Base-by-base conservation (phyloP, 1,140 invertebrate species). In the Matsumurasca onukii region DNA sequence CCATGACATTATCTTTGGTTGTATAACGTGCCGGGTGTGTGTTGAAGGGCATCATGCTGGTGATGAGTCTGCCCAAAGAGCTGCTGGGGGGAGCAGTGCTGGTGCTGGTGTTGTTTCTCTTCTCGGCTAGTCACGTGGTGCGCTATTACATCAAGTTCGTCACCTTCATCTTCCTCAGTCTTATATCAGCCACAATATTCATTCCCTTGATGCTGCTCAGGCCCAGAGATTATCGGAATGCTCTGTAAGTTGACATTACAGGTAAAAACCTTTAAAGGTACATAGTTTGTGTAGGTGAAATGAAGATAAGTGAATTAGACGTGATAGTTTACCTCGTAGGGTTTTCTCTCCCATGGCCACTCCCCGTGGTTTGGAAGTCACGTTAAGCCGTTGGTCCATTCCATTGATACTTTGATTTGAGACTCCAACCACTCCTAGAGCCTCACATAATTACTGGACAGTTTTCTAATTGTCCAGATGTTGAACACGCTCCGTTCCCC, bases 161-260 rank as follows among this genome's bases (percentile, higher is more conserved):
- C 39, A 79, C 90, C 71, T 87, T 88, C 73, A 77, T 85, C 27
- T 70, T 88, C 39, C 74, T 83, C 3, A 83, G 82, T 57, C 75
- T 85, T 22, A 74, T 89, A 70, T 81, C 79, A 20, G 84, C 89
- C 0, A 83, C 87, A 64, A 77, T 85, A 24, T 87, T 86, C 63
- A 83, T 92, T 62, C 90, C 90, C 20, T 77, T 92, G 3, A 92
- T 93, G 90, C 78, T 91, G 17, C 76, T 88, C 1, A 84, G 80
- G 69, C 88, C 90, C 5, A 81, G 85, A 57, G 83, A 88, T 74
- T 89, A 87, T 72, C 85, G 81, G 75, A 92, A 92, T 79, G 90
- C 88, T 20, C 76, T 91, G 90, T 92, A 82, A 90, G 89, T 87
- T n/a, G 63, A 12, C 27, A 31, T 52, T 45, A n/a, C n/a, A 45